Percentiles rank a stretch among this genome's conserved stretches.
phyloP scores from a whole-genome alignment of 2,888 invertebrate species.

The Drosophila emarginata region DNA sequence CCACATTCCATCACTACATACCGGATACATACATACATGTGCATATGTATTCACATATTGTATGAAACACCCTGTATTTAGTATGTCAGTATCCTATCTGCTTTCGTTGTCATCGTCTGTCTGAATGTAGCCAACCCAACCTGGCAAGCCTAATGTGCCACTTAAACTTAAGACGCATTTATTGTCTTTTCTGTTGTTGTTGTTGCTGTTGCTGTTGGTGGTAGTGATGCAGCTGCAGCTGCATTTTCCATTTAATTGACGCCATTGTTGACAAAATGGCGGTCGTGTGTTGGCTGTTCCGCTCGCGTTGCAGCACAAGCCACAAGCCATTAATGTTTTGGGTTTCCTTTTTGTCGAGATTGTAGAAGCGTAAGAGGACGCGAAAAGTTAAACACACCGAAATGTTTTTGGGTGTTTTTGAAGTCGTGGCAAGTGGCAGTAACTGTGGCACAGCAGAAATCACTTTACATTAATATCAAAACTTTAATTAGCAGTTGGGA shows the following conservation, averaged over 20 bases:
- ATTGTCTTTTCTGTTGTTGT: slow-evolving; percentile 60
- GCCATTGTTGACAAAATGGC: slow-evolving; percentile 76
- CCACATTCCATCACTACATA: too few species aligned
- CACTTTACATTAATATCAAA: slow-evolving; percentile 43
- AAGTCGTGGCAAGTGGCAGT: slow-evolving; percentile 24
- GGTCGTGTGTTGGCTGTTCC: slow-evolving; percentile 52
- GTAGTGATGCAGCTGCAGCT: slow-evolving; percentile 38
- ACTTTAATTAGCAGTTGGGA: slow-evolving; percentile 15
- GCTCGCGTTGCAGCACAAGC: slow-evolving; percentile 36
- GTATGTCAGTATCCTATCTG: background rate
- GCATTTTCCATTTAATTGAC: slow-evolving; percentile 75
- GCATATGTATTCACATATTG: background rate
- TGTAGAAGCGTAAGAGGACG: background rate
- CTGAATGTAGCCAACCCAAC: slow-evolving; percentile 41
- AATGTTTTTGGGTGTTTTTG: background rate
- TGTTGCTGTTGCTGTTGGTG: slow-evolving; percentile 27
- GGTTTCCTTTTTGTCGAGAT: slow-evolving; percentile 18
- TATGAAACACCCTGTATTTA: slow-evolving; percentile 44
- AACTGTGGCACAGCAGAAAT: slow-evolving; percentile 25
- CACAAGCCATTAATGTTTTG: slow-evolving; percentile 58
- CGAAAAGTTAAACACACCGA: slow-evolving; percentile 4
- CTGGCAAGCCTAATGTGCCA: slow-evolving; percentile 71
- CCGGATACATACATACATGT: background rate
- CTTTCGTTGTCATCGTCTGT: background rate
- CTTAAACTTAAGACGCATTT: slow-evolving; percentile 76